A percentile compares a stretch with the other conserved stretches of the same genome.
These are phyloP conservation scores for Aporophyla lueneburgensis DNA, from an alignment of 2,888 invertebrate species.

Conservation along the genomic window DNA sequence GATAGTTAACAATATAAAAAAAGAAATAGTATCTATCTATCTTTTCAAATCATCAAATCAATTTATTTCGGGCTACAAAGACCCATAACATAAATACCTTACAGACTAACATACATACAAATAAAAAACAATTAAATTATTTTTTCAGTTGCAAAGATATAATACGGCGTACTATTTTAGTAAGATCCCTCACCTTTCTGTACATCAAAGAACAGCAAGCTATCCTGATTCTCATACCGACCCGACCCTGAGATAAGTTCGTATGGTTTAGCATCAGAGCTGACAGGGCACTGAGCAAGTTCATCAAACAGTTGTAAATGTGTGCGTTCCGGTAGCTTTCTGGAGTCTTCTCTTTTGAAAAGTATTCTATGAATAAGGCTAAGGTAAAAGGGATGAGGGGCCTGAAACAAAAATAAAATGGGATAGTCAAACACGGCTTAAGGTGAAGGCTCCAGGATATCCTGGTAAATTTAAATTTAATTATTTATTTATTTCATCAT, in stretches of 20 bases:
- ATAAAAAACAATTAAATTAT: too few species aligned
- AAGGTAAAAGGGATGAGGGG: slow-evolving; percentile 91
- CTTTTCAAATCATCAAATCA: neutral
- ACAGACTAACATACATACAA: too few species aligned
- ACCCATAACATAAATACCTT: too few species aligned
- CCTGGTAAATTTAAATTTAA: too few species aligned
- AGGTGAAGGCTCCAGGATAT: too few species aligned
- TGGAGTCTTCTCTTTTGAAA: slow-evolving; percentile 88
- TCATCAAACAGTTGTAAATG: slow-evolving; percentile 91
- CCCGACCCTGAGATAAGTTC: slow-evolving; percentile 89
- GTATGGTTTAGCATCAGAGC: slow-evolving; percentile 92
- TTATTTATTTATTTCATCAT: too few species aligned
- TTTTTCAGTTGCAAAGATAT: too few species aligned
- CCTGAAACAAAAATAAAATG: slow-evolving; percentile 81
- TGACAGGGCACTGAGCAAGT: slow-evolving; percentile 90
- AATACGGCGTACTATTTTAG: neutral
- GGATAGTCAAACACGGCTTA: neutral
- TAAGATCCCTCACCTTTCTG: slow-evolving; percentile 91
- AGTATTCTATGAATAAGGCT: slow-evolving; percentile 92
- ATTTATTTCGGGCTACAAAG: too few species aligned
- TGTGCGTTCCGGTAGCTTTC: slow-evolving; percentile 91
- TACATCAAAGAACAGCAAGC: slow-evolving; percentile 95
- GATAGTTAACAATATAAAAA: too few species aligned
- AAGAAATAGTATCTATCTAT: neutral
- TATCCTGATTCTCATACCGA: slow-evolving; percentile 95